Evolutionary conservation across 2,797 vertebrate species (phyloP), one percentile per base, ranked within the genome.

Genomic region (Kryptolebias ocellatus): DNA sequence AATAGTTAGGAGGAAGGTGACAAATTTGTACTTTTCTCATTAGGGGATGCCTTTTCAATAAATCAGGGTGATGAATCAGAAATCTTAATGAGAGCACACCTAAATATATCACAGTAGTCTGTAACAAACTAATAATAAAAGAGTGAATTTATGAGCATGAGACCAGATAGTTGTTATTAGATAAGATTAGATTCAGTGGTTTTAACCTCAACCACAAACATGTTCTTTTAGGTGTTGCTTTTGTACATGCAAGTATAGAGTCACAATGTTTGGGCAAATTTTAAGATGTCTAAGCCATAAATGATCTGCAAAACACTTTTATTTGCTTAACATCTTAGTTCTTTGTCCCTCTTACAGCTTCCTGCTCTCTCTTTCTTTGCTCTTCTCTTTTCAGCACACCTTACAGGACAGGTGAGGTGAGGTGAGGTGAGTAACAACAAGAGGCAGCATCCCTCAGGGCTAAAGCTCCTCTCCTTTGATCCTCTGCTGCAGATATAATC

Each of bases 401-500:
- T 77, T 67, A 84, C 78, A 37, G 73, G 70, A 60, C 70, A 87
- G 86, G 85, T 83, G 80, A 87, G 67, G 63, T 18, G 51, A 83
- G 81, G 72, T 76, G 64, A 85, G 60, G 53, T 44, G 70, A 66
- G 72, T 9, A 68, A 72, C 73, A 76, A 66, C 70, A 52, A 62
- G 74, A 76, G 69, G 81, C 76, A 75, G 79, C 71, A 45, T 85
- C 85, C 92, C 89, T 67, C 47, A 46, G 90, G 90, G 90, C 83
- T 72, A 58, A 68, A n/a, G 57, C 64, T 69, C 56, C 47, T 53
- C 49, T 68, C 56, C 90, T 94, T 94, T 94, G 92, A 94, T 94
- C 90, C 76, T 84, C 71, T 60, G 79, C 89, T 80, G 84, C 83
- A 90, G 91, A 92, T 93, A 86, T 85, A 86, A 93, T 94, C 91